phyloP scores from a whole-genome alignment of 1,140 invertebrate species.

The Paraescarpia echinospica region DNA sequence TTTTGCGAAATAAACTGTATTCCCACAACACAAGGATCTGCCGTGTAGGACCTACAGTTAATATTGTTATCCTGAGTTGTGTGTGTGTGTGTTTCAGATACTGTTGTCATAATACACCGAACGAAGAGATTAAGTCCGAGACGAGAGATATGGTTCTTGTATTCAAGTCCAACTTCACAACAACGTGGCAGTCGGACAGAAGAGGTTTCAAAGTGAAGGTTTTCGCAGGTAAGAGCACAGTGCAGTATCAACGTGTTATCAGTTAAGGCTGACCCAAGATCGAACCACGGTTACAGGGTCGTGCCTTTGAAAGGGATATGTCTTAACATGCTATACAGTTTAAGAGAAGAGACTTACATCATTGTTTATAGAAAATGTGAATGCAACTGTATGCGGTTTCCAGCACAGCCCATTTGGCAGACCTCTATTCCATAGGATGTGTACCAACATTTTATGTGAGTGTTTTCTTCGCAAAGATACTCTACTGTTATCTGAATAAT shows the following conservation, averaged over 20 bases:
- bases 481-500: not conserved
- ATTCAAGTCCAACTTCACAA: slow-evolving; percentile 8
- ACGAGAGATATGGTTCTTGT: not conserved
- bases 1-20: not conserved
- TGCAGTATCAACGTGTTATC: not conserved
- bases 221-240: not conserved
- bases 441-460: not conserved
- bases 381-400: no score
- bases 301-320: not conserved
- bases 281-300: not conserved
- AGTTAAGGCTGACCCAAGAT: no score
- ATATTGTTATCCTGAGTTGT: no score
- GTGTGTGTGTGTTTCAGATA: not conserved
- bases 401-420: not conserved
- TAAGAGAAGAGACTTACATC: no score
- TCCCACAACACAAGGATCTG: not conserved
- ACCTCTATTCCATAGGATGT: not conserved
- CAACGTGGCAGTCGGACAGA: not conserved
- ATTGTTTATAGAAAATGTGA: no score
- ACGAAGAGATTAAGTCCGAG: not conserved
- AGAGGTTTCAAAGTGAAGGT: slow-evolving; percentile 8
- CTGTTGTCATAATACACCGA: not conserved
- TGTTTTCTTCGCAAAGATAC: not conserved
- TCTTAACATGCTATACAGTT: not conserved
- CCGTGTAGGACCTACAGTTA: not conserved